A percentile compares a stretch with the other conserved stretches of the same genome.
These are phyloP conservation scores for Hestina assimilis DNA, from an alignment of 1,140 invertebrate species.

Conservation along the genomic window DNA sequence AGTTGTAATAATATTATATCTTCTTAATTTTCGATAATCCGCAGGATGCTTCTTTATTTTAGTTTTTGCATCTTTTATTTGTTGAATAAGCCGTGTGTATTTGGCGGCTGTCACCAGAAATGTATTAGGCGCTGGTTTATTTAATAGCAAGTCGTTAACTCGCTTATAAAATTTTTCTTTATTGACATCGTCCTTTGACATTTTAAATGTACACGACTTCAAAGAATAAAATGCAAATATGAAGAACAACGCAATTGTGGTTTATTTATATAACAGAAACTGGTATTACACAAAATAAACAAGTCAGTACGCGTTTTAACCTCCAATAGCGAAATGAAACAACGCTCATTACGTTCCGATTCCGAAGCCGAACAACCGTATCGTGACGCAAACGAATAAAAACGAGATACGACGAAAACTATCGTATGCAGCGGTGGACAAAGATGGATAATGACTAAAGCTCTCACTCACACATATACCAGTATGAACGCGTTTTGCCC, in stretches of 20 bases:
- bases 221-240: background rate
- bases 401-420: conserved; percentile 20
- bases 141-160: conserved; percentile 32
- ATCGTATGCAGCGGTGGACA: conserved; percentile 17
- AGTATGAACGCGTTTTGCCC: conserved; percentile 14
- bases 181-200: conserved; percentile 33
- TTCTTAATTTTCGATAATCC: conserved; percentile 40
- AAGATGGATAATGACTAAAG: conserved; percentile 18
- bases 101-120: conserved; percentile 32
- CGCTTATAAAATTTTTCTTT: conserved; percentile 39
- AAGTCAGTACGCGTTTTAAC: conserved; percentile 26
- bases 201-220: background rate
- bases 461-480: conserved; percentile 12
- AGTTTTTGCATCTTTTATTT: conserved; percentile 35
- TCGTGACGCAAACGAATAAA: conserved; percentile 1
- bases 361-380: background rate
- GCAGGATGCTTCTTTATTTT: conserved; percentile 32
- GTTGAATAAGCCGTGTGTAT: conserved; percentile 32
- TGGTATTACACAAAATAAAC: background rate
- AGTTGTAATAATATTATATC: conserved; percentile 38
- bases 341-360: no score
- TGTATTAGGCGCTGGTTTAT: conserved; percentile 30
- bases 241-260: no score
- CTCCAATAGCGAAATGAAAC: conserved; percentile 2
- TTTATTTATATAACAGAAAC: background rate